Conservation (phyloP, 2,113 vertebrate species). For the Columbina picui region DNA sequence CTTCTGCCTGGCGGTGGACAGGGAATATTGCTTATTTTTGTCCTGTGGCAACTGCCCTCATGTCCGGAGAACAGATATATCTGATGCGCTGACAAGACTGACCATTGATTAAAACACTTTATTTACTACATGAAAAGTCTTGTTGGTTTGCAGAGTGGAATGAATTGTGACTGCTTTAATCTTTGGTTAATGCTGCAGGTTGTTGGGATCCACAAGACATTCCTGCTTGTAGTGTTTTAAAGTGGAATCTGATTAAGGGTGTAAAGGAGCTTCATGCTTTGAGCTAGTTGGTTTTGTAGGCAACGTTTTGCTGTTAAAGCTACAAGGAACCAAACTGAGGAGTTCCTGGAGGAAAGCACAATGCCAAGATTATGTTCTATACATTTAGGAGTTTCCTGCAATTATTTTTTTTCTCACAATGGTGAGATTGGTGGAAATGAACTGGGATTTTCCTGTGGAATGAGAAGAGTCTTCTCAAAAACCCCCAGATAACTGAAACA, state of each 20-base stretch:
- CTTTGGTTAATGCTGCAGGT: not conserved
- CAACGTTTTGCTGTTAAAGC: not conserved
- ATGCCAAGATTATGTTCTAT: not conserved
- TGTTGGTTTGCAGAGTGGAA: not conserved
- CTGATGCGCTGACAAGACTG: too few relatives aligned
- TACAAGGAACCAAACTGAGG: not conserved
- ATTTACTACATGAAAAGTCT: not conserved
- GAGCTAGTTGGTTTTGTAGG: not conserved
- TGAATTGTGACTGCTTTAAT: not conserved
- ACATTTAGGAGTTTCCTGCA: not conserved
- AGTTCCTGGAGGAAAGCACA: not conserved
- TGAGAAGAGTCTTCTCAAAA: not conserved
- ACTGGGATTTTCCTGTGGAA: not conserved
- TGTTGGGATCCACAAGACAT: not conserved
- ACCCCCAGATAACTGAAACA: not conserved
- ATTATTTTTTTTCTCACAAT: not conserved
- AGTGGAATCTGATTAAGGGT: too few relatives aligned
- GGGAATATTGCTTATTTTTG: not conserved
- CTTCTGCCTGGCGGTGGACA: not conserved
- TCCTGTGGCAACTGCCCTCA: rapidly evolving
- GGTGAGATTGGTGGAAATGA: not conserved
- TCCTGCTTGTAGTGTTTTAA: not conserved
- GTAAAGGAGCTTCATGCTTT: not conserved
- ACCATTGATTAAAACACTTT: not conserved
- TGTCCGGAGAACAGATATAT: rapidly evolving